Evolutionary conservation across 2,113 vertebrate species (phyloP).

Genomic region (Triplophysa dalaica): DNA sequence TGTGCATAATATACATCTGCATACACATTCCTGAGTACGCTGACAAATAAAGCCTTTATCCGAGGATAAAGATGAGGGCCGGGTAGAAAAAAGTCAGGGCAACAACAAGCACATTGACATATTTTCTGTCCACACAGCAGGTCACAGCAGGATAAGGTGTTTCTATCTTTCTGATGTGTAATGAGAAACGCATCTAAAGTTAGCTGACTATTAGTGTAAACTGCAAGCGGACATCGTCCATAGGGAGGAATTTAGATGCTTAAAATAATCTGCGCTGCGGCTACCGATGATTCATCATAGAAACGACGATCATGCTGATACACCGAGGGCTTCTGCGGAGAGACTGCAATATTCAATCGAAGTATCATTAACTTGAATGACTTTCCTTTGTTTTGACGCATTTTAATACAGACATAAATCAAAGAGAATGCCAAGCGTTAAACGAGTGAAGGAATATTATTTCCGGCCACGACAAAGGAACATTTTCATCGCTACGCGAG

Average conservation of each 20-base stretch:
- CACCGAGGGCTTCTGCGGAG: slow-evolving; percentile 3
- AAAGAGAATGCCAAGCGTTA: background rate
- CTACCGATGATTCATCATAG: slow-evolving; percentile 19
- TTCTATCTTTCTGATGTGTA: slow-evolving; percentile 47
- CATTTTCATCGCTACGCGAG: slow-evolving; percentile 25
- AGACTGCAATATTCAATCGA: background rate
- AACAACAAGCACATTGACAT: slow-evolving; percentile 38
- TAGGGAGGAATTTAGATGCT: slow-evolving; percentile 20
- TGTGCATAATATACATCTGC: background rate
- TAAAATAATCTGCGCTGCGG: background rate
- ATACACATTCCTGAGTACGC: slow-evolving; percentile 5
- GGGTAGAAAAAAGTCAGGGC: slow-evolving; percentile 3
- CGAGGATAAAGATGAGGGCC: background rate
- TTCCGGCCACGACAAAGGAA: background rate
- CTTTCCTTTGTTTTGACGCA: slow-evolving; percentile 1
- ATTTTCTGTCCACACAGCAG: slow-evolving; percentile 35
- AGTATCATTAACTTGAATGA: slow-evolving; percentile 18
- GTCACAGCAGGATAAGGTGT: slow-evolving; percentile 31
- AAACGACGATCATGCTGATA: slow-evolving; percentile 1
- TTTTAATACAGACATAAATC: slow-evolving; percentile 4
- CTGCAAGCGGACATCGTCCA: slow-evolving; percentile 26
- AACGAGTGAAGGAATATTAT: background rate
- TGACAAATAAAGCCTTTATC: slow-evolving; percentile 9
- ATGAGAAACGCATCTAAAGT: slow-evolving; percentile 37
- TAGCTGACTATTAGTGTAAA: slow-evolving; percentile 22